Evolutionary conservation across 1,140 invertebrate genomes (phyloP), one percentile per base, ranked within the genome.

Genomic region (Drosophila eugracilis): DNA sequence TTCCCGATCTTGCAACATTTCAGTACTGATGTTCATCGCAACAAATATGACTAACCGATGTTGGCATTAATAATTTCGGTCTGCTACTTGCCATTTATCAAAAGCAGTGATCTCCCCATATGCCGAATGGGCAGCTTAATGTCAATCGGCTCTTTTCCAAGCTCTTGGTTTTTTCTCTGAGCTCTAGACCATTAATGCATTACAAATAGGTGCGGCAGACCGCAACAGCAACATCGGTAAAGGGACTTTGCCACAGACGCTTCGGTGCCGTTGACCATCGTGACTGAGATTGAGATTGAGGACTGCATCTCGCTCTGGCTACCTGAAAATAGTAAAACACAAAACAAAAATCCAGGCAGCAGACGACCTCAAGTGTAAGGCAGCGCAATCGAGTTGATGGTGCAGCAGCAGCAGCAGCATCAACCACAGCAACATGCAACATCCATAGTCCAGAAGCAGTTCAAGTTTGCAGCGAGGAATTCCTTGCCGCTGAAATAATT

Each of bases 401-500:
- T 75, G 85, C 76, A 84, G 73, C 66, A 73, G 21, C 62, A 74
- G 37, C 73, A 26, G 22, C 62, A 50, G 48, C 53, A 58, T 12
- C 49, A 41, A 19, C 44, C 36, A 42, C 70, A 59, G 36, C 71
- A 45, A 34, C 65, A 71, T 65, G 65, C 70, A 71, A 21, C 71
- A 72, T 49, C 55, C 37, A 53, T 73, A 44, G 42, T 54, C 50
- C 81, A 86, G 73, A 88, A 86, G 83, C 81, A 86, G 83, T 88
- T 88, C 83, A 88, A 88, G 83, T 88, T 85, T 85, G 83, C 63
- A 63, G 52, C 70, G 44, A 86, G 83, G 83, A 88, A 88, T 88
- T 88, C 83, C 83, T 88, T 88, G 83, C 83, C 83, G 83, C 83
- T 88, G 83, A 88, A 88, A 88, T 88, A 88, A 88, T 88, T 88